These are phyloP conservation scores for Gonioctena quinquepunctata DNA, from an alignment of 1,140 invertebrate species.

Conservation along the genomic window DNA sequence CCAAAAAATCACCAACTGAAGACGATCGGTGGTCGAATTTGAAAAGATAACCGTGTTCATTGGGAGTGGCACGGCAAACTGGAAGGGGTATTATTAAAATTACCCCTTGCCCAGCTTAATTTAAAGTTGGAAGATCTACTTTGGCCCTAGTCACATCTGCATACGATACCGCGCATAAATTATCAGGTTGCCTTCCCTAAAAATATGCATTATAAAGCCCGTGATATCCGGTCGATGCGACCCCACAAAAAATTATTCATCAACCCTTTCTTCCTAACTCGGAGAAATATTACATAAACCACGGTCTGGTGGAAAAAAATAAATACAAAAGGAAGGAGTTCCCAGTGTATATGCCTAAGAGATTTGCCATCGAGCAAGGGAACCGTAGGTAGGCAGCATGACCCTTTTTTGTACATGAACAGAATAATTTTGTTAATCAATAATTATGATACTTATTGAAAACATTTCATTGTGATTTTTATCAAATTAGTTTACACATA, in stretches of 20 bases:
- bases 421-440: no score
- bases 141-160: conserved; percentile 10
- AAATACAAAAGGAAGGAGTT: conserved; percentile 25
- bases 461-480: no score
- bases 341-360: conserved; percentile 9
- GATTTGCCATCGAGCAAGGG: conserved; percentile 27
- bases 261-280: neutral
- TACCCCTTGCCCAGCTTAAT: conserved; percentile 12
- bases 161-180: conserved; percentile 17
- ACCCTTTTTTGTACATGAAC: no score
- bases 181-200: neutral
- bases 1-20: conserved; percentile 7
- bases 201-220: conserved; percentile 13
- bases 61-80: neutral
- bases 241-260: conserved; percentile 12
- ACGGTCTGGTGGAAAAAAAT: conserved; percentile 36
- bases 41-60: conserved; percentile 9
- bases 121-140: conserved; percentile 9
- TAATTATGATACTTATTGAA: no score
- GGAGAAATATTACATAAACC: conserved; percentile 37
- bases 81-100: conserved; percentile 10
- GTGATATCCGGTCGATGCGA: neutral
- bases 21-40: neutral
- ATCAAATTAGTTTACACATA: no score
- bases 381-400: no score